A percentile compares a stretch with the other conserved stretches of the same genome.
Conservation (phyloP, 2,113 vertebrate species). For the Odocoileus hemionus region DNA sequence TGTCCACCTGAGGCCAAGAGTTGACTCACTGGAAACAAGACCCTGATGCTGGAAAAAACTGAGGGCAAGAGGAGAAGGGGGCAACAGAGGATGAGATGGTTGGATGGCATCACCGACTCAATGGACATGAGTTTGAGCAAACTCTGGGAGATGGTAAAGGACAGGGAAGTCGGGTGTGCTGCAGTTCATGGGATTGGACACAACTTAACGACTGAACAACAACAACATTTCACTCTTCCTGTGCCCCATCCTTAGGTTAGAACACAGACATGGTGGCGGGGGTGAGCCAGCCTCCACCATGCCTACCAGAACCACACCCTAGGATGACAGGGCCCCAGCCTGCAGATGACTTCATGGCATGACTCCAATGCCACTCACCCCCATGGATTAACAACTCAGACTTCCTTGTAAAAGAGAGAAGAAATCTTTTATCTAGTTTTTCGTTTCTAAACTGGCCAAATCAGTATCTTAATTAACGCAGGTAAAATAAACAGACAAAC, state of each 20-base stretch:
- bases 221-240: background rate
- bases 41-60: background rate
- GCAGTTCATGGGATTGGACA: background rate
- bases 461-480: background rate
- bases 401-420: background rate
- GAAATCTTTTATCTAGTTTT: background rate
- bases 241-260: background rate
- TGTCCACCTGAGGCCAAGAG: background rate
- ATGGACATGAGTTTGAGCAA: background rate
- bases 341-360: background rate
- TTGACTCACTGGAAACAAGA: background rate
- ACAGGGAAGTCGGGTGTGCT: background rate
- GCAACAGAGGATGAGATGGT: background rate
- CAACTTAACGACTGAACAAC: background rate
- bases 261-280: background rate
- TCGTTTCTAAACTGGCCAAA: background rate
- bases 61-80: background rate
- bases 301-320: background rate
- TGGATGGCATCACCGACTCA: background rate
- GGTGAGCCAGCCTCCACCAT: background rate
- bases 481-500: background rate
- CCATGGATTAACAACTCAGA: background rate
- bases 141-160: background rate
- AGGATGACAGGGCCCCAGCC: background rate
- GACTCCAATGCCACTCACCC: background rate